These are phyloP conservation scores for Macaria notata DNA, from an alignment of 2,888 invertebrate genomes.

Conservation along the genomic window DNA sequence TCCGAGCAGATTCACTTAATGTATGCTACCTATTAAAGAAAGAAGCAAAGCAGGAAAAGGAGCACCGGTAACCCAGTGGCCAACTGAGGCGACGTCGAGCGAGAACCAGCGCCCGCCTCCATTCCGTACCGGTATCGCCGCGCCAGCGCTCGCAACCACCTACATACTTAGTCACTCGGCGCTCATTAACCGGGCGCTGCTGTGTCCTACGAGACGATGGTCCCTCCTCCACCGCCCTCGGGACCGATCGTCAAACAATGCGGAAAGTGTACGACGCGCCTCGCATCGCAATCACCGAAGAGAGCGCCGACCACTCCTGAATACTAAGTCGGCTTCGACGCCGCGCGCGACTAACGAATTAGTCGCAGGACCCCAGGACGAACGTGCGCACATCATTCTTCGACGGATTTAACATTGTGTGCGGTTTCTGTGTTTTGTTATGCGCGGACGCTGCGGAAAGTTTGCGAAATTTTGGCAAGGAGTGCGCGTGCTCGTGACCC, in stretches of 20 bases:
- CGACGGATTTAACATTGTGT: conserved; percentile 37
- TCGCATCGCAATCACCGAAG: conserved; percentile 73
- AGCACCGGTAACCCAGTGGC: conserved; percentile 80
- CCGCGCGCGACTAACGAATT: conserved; percentile 50
- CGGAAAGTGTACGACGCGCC: conserved; percentile 71
- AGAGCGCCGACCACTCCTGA: conserved; percentile 76
- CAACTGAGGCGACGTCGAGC: conserved; percentile 72
- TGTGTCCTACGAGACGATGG: conserved; percentile 52
- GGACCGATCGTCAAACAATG: conserved; percentile 69
- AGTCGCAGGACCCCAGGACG: conserved; percentile 61
- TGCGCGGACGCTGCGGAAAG: conserved; percentile 55
- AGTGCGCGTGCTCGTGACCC: conserved; percentile 38
- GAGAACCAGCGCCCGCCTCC: conserved; percentile 66
- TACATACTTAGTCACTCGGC: conserved; percentile 24
- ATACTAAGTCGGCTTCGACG: conserved; percentile 67
- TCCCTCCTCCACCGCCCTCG: conserved; percentile 64
- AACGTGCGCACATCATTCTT: conserved; percentile 49
- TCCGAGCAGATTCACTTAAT: conserved; percentile 48
- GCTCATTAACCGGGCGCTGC: conserved; percentile 52
- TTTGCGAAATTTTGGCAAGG: conserved; percentile 74
- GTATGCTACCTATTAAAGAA: conserved; percentile 61
- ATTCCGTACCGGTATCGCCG: conserved; percentile 71
- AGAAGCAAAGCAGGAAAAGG: conserved; percentile 76
- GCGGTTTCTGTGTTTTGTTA: conserved; percentile 51
- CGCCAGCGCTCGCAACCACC: conserved; percentile 61